Evolutionary conservation across 2,888 invertebrate species (phyloP).

Genomic region (Eucera pruinosa): DNA sequence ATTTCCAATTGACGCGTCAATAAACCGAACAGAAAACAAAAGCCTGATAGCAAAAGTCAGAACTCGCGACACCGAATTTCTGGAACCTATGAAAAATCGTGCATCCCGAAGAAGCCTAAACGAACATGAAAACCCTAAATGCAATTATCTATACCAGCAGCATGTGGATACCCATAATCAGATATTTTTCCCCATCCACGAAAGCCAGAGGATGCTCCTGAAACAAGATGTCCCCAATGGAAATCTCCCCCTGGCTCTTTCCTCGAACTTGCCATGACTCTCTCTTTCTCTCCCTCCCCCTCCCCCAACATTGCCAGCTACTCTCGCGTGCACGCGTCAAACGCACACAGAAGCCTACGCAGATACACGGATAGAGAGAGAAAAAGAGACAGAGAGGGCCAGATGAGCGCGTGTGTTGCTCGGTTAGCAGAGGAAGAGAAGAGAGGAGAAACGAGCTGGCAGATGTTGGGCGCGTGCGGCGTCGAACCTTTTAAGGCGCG

Average conservation of each 20-base stretch:
- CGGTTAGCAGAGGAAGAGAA: slow-evolving; percentile 48
- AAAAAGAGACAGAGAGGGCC: slow-evolving; percentile 14
- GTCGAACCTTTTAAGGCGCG: slow-evolving; percentile 85
- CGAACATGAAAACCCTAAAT: not conserved
- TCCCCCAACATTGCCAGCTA: not conserved
- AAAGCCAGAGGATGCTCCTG: not conserved
- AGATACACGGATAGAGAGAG: not conserved
- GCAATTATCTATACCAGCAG: too few species aligned
- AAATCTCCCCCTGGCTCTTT: slow-evolving; percentile 17
- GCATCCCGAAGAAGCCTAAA: too few species aligned
- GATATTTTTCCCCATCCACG: not conserved
- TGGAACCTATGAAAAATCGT: too few species aligned
- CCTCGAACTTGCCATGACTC: slow-evolving; percentile 25
- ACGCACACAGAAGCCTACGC: not conserved
- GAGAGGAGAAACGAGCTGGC: slow-evolving; percentile 74
- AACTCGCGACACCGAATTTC: too few species aligned
- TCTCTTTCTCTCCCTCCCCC: not conserved
- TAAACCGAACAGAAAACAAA: too few species aligned
- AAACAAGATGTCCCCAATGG: slow-evolving; percentile 7
- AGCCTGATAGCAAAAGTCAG: too few species aligned
- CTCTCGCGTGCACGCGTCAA: slow-evolving; percentile 17
- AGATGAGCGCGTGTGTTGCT: slow-evolving; percentile 18
- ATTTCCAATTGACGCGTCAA: too few species aligned
- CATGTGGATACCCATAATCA: too few species aligned
- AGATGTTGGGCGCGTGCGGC: slow-evolving; percentile 84